Base-by-base conservation (phyloP, 2,888 invertebrate species). In the Drosophila falleni region DNA sequence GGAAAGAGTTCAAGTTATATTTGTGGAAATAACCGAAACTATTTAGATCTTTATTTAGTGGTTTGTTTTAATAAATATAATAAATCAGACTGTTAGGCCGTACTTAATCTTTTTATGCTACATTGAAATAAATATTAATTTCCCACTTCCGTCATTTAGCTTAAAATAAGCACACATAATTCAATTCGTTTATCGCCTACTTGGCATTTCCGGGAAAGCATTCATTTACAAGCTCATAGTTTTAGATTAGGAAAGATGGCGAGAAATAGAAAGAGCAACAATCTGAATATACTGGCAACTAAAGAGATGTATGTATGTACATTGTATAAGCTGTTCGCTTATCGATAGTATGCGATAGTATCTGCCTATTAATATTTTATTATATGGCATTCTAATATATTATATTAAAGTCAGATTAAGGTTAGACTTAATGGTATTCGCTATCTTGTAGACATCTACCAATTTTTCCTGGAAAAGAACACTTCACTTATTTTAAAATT, bases 151-250 rank as follows among this genome's bases (percentile, higher is more conserved):
- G 55, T n/a, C 15, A 13, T 44, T 56, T 44, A 33, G 23, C 42
- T 55, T 15, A 2, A 51, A 37, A 19, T 44, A 44, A 19, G 33
- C 55, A 33, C 44, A 44, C 55, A 56, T 44, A 56, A 56, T 44
- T 56, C 23, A 56, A 44, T 56, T 56, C 23, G 44, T 35, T 56
- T 60, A 42, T 60, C 51, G 60, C 42, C 41, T 23, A 49, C 33
- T 50, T 29, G 50, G 5, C 39, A 41, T 41, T 60, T 56, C 55
- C 55, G 55, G 55, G 41, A 47, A 56, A 56, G 44, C 44, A 56
- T 44, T 55, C 19, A 44, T 33, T 56, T 44, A 33, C 8, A 6
- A 15, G 55, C 33, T 5, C n/a, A 9, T 35, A 44, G 29, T 46
- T 11, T 10, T 56, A 46, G 33, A 56, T 56, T n/a, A 44, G 2